These are phyloP conservation scores for Haliclystus octoradiatus DNA, from an alignment of 30 jellyfish, hydroid and myxozoan genomes.

Conservation along the genomic window DNA sequence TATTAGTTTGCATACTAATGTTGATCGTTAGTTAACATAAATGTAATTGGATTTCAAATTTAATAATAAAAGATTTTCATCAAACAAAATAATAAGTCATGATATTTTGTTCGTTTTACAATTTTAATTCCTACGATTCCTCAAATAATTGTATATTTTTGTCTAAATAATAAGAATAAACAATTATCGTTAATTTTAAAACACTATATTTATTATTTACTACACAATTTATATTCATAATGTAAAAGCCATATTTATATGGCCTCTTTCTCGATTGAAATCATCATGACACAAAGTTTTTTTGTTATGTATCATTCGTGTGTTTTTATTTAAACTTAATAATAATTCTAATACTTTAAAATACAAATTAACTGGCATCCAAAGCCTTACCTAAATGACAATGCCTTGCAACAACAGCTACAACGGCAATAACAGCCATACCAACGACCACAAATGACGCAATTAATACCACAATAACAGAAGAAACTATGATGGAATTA, in stretches of 20 bases:
- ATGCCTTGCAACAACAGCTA: conserved; percentile 87
- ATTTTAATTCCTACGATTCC: no score
- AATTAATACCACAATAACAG: conserved; percentile 73
- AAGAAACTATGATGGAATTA: conserved; percentile 76
- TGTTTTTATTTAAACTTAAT: no score
- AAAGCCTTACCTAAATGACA: conserved; percentile 57
- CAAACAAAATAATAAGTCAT: no score
- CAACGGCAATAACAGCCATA: conserved; percentile 96
- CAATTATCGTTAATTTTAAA: background rate
- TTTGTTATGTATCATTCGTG: no score
- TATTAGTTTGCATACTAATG: no score
- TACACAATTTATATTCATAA: background rate
- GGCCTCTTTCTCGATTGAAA: no score
- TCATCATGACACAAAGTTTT: no score
- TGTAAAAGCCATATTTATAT: background rate
- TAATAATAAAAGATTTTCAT: no score
- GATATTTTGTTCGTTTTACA: background rate
- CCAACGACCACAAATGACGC: conserved; percentile 95
- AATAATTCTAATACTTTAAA: background rate
- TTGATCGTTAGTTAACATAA: no score
- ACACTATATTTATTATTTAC: no score
- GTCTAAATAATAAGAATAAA: background rate
- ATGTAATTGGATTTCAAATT: no score
- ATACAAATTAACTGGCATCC: background rate
- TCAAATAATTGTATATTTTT: background rate